Conservation (phyloP, 1,140 invertebrate genomes). For the Pseudachorutes palmiensis region DNA sequence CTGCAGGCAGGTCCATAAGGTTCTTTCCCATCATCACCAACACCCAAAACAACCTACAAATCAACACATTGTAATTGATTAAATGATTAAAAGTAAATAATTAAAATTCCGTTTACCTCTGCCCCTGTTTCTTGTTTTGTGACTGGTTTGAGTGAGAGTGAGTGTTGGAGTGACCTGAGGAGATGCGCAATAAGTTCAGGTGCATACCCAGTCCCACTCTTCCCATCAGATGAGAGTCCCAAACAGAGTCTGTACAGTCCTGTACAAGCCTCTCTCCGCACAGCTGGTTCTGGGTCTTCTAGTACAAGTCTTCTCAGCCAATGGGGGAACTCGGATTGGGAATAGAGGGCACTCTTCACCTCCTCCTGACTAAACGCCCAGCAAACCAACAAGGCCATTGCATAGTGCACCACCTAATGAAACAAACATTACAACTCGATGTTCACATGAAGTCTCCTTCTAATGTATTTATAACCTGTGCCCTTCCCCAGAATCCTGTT, state of each 20-base stretch:
- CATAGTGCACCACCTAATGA: constrained; percentile 59
- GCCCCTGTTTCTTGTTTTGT: constrained; percentile 43
- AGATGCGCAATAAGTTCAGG: constrained; percentile 69
- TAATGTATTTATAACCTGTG: constrained; percentile 52
- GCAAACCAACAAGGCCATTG: constrained; percentile 69
- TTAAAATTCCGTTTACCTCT: constrained; percentile 39
- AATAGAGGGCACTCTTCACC: constrained; percentile 57
- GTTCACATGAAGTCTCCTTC: not conserved
- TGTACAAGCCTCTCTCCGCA: constrained; percentile 77
- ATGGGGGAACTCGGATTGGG: constrained; percentile 54
- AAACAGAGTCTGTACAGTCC: constrained; percentile 77
- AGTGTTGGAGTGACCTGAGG: constrained; percentile 66
- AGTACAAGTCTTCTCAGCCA: constrained; percentile 69
- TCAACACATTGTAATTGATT: too few relatives aligned
- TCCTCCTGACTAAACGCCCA: constrained; percentile 67
- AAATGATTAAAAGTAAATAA: not conserved
- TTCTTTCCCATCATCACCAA: constrained; percentile 77
- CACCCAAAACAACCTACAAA: too few relatives aligned
- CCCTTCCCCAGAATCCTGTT: constrained; percentile 76
- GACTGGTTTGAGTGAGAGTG: constrained; percentile 76
- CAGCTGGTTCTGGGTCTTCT: constrained; percentile 74
- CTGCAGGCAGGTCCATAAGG: constrained; percentile 84
- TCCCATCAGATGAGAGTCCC: constrained; percentile 55
- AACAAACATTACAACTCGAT: constrained; percentile 1
- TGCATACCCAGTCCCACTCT: constrained; percentile 50